Percentiles rank a stretch among this genome's conserved stretches.
Evolutionary conservation across 1,140 invertebrate species (phyloP).

Genomic region (Trachymyrmex cornetzi): DNA sequence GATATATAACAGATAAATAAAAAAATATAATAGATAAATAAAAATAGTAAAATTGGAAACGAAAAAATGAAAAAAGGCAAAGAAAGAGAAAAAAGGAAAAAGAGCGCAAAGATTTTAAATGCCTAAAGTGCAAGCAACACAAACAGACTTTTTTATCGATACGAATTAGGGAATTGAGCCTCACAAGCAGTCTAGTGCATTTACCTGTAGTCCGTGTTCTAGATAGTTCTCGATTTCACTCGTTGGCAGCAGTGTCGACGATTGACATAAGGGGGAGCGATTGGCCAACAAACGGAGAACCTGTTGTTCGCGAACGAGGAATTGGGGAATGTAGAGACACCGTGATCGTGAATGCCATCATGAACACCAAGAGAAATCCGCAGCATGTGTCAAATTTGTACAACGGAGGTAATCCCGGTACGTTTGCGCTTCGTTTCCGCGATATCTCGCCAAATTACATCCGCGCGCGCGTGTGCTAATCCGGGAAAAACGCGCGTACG

Average conservation of each 20-base stretch:
- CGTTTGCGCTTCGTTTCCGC: conserved; percentile 6
- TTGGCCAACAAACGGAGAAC: conserved; percentile 70
- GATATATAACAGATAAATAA: too few species aligned
- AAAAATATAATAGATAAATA: too few species aligned
- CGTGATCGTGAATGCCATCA: conserved; percentile 69
- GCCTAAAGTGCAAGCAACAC: too few species aligned
- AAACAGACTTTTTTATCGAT: too few species aligned
- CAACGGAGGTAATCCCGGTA: conserved; percentile 60
- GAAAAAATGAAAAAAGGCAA: too few species aligned
- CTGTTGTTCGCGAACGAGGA: conserved; percentile 71
- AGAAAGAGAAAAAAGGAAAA: too few species aligned
- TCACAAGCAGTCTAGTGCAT: not conserved
- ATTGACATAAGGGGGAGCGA: conserved; percentile 69
- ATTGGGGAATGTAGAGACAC: conserved; percentile 58
- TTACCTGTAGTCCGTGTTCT: not conserved
- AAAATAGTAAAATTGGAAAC: too few species aligned
- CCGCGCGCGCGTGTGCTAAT: not conserved
- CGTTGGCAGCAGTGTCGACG: conserved; percentile 66
- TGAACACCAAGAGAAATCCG: conserved; percentile 73
- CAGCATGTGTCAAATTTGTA: conserved; percentile 70
- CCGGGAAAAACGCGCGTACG: conserved; percentile 9
- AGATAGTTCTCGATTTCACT: not conserved
- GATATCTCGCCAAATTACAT: not conserved
- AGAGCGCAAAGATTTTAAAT: too few species aligned
- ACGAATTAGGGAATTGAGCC: not conserved